Conservation (phyloP, 2,888 invertebrate species). For the Ptychoptera albimana region DNA sequence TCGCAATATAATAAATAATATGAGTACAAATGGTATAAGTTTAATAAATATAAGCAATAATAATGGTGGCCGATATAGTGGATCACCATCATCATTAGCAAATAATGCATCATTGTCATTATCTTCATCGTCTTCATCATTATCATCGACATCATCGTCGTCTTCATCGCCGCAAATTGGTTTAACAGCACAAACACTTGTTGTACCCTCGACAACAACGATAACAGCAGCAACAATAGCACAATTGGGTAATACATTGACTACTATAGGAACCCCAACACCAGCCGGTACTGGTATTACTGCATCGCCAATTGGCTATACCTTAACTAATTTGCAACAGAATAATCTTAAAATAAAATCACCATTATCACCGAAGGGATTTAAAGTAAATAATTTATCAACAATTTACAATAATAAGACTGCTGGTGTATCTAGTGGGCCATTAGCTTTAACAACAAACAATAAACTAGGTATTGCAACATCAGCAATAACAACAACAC, state of each 20-base stretch:
- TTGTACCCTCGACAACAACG: background rate
- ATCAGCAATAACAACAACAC: background rate
- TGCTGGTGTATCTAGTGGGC: background rate
- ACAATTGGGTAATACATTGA: constrained; percentile 7
- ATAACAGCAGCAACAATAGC: background rate
- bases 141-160: constrained; percentile 7
- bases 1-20: too few species aligned
- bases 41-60: too few species aligned
- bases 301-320: constrained; percentile 8
- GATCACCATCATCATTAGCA: constrained; percentile 30
- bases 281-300: constrained; percentile 3
- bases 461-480: background rate
- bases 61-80: constrained; percentile 26
- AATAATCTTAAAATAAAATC: constrained; percentile 8
- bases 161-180: constrained; percentile 8
- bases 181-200: background rate
- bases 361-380: constrained; percentile 6
- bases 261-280: constrained; percentile 4
- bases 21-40: too few species aligned
- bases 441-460: too few species aligned
- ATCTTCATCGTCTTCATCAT: constrained; percentile 18
- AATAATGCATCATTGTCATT: constrained; percentile 34
- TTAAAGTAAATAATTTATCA: too few species aligned
- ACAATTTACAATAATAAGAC: too few species aligned
- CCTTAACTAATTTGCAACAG: constrained; percentile 3